Percentiles rank a stretch among this genome's conserved stretches.
phyloP scores from a whole-genome alignment of 2,888 invertebrate species.

The Formica aserva region DNA sequence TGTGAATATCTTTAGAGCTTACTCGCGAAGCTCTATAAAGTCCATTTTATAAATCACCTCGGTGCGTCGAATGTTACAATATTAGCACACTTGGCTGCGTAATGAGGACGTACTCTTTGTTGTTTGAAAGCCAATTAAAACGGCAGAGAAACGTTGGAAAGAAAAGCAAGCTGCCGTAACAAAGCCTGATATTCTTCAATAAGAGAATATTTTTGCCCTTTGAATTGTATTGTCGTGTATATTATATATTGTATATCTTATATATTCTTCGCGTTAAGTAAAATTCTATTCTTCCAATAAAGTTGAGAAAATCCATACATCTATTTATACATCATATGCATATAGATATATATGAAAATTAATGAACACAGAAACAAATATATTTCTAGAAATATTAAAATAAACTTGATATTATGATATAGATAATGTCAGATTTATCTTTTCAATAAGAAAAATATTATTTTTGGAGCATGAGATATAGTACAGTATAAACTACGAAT shows the following conservation, averaged over 20 bases:
- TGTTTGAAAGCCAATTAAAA: slow-evolving; percentile 32
- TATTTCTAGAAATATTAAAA: not conserved
- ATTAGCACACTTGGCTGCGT: not conserved
- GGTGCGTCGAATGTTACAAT: not conserved
- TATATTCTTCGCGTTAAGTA: not conserved
- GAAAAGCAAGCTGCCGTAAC: slow-evolving; percentile 38
- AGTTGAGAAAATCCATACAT: not conserved
- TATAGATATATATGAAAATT: not conserved
- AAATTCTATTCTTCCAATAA: not conserved
- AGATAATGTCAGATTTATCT: not conserved
- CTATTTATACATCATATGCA: not conserved
- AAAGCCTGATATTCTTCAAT: slow-evolving; percentile 25
- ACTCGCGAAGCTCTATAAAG: slow-evolving; percentile 1
- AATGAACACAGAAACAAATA: not conserved
- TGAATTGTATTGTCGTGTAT: not conserved
- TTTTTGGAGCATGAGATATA: not conserved
- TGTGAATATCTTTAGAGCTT: slow-evolving; percentile 26
- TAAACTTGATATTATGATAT: not conserved
- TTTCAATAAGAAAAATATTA: not conserved
- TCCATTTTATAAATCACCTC: slow-evolving; percentile 17
- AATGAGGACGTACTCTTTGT: slow-evolving; percentile 24
- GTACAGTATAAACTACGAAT: not conserved
- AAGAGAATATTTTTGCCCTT: slow-evolving; percentile 24
- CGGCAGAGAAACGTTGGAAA: not conserved
- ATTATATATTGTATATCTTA: not conserved